A percentile compares a stretch with the other conserved stretches of the same genome.
These are phyloP conservation scores for Drosophila borealis DNA, from an alignment of 2,888 invertebrate genomes.

Conservation along the genomic window DNA sequence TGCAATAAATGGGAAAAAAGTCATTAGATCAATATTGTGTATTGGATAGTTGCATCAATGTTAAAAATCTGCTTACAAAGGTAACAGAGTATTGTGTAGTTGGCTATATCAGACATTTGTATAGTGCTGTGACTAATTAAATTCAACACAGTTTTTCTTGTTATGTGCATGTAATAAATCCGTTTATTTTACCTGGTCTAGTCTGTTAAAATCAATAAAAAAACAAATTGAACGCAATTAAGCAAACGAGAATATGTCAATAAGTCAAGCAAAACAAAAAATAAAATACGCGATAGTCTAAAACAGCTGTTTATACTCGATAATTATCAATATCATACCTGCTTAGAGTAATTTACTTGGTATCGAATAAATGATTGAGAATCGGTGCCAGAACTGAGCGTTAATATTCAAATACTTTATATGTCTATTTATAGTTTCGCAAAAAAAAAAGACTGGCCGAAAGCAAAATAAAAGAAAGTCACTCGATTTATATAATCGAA, in stretches of 20 bases:
- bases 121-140: background rate
- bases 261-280: slow-evolving; percentile 27
- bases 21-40: too few relatives aligned
- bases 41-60: background rate
- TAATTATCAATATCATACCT: slow-evolving; percentile 18
- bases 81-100: background rate
- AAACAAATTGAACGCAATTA: slow-evolving; percentile 9
- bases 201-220: slow-evolving; percentile 7
- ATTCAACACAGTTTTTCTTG: background rate
- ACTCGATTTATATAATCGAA: background rate
- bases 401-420: background rate
- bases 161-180: background rate
- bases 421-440: background rate
- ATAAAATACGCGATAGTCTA: slow-evolving; percentile 8
- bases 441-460: background rate
- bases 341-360: background rate
- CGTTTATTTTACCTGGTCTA: slow-evolving; percentile 28
- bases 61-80: background rate
- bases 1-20: too few relatives aligned
- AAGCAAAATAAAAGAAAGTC: background rate
- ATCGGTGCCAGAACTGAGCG: background rate
- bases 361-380: background rate
- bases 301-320: slow-evolving; percentile 40
- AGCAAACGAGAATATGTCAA: background rate
- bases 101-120: background rate